Conservation (phyloP, 1,140 invertebrate species). For the Oreohelix idahoensis region DNA sequence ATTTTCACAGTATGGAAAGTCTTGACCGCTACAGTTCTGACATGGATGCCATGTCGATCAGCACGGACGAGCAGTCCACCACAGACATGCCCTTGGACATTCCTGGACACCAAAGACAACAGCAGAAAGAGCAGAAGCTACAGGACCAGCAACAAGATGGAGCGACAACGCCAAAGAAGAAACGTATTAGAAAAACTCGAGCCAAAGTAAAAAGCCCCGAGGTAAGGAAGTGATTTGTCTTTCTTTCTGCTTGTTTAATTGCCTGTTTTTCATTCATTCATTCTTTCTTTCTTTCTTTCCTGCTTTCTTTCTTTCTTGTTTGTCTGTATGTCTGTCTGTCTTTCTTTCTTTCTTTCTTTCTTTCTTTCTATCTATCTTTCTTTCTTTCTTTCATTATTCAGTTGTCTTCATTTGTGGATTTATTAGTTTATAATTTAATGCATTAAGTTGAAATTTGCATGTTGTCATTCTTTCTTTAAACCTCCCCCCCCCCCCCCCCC, state of each 20-base stretch:
- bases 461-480: too few relatives aligned
- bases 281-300: neutral
- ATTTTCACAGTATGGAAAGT: slow-evolving; percentile 5
- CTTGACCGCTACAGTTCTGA: slow-evolving; percentile 26
- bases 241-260: too few relatives aligned
- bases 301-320: neutral
- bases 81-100: neutral
- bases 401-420: too few relatives aligned
- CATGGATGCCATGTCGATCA: slow-evolving; percentile 28
- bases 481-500: too few relatives aligned
- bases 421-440: too few relatives aligned
- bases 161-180: slow-evolving; percentile 28
- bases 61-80: slow-evolving; percentile 27
- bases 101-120: neutral
- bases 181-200: slow-evolving; percentile 33
- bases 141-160: neutral
- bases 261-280: neutral
- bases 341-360: neutral
- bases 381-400: too few relatives aligned
- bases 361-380: too few relatives aligned
- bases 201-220: slow-evolving; percentile 39
- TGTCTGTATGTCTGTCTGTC: too few relatives aligned
- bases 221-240: slow-evolving; percentile 2
- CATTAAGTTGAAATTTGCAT: too few relatives aligned
- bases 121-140: neutral